phyloP scores from a whole-genome alignment of 2,888 invertebrate genomes.

The Nemapogon koenigi region DNA sequence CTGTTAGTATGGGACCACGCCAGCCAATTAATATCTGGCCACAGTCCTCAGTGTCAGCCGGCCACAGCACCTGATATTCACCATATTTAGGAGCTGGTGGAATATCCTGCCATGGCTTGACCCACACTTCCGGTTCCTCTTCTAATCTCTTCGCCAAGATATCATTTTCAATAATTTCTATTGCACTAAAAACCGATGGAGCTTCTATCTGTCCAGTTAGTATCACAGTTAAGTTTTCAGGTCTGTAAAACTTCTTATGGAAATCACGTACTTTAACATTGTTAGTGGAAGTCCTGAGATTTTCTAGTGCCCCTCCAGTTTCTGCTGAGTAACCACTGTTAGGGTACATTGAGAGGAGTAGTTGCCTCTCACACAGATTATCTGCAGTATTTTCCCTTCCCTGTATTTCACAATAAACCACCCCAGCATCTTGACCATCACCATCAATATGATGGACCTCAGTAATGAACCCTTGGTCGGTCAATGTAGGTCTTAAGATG shows the following conservation, averaged over 20 bases:
- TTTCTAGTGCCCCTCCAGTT: constrained; percentile 85
- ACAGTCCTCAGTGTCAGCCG: constrained; percentile 84
- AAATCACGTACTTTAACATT: constrained; percentile 82
- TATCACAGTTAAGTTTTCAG: constrained; percentile 86
- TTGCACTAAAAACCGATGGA: constrained; percentile 74
- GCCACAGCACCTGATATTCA: constrained; percentile 68
- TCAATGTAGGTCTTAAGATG: constrained; percentile 82
- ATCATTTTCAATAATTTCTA: constrained; percentile 77
- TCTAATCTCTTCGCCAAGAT: constrained; percentile 60
- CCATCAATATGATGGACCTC: constrained; percentile 93
- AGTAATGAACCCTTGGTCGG: constrained; percentile 81
- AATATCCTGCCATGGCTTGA: constrained; percentile 80
- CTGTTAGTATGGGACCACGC: constrained; percentile 74
- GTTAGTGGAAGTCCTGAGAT: constrained; percentile 80
- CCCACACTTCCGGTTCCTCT: constrained; percentile 59
- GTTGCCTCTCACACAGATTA: constrained; percentile 68
- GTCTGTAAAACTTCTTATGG: constrained; percentile 86
- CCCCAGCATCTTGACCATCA: constrained; percentile 89
- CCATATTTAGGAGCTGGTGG: constrained; percentile 68
- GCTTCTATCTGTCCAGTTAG: constrained; percentile 83
- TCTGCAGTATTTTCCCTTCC: constrained; percentile 83
- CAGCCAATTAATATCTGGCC: constrained; percentile 75
- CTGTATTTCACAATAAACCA: constrained; percentile 97
- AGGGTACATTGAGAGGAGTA: constrained; percentile 78
- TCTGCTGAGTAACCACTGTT: constrained; percentile 83